Base-by-base conservation (phyloP, 2,888 invertebrate species). In the Terebella lapidaria region DNA sequence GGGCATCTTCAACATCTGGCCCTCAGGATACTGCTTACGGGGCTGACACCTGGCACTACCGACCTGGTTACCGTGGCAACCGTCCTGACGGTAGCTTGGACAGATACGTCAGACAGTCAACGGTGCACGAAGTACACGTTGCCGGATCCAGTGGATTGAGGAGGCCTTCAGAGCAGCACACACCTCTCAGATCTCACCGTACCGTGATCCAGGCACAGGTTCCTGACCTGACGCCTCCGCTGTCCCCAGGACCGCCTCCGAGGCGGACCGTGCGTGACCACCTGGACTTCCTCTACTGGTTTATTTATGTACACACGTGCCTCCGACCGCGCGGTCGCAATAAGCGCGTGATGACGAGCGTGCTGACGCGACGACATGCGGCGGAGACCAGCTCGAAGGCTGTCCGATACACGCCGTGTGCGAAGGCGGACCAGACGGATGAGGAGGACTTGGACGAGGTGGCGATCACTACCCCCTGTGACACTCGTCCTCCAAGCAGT, bases 381-480 rank as follows among this genome's bases (percentile, higher is more conserved):
- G 25, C 10, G 4, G 47, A 28, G 5, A 20, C 4, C 55, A n/a
- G n/a, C 47, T 28, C 51, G 15, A 54, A 54, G 49, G 20, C 20
- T 3, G 58, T 58, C 47, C 42, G 29, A 29, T 59, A 59, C 59
- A 56, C 59, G 26, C 59, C 55, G 3, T 59, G 59, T 25, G n/a
- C 20, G 29, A 52, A 24, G 4, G 58, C 54, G 18, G 59, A 59
- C 46, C 59, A 59, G 25, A 59, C 59, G 22, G 59, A 59, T 25
- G 59, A 59, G 28, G 59, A 58, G 49, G 58, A 58, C 30, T 28
- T 54, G 22, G 58, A 58, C 3, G 58, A 58, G 53, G 42, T 58
- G 4, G 49, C 35, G 5, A 30, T 57, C 3, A n/a, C 29, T 5
- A 51, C 15, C 3, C 5, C 53, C 26, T 4, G 20, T 24, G n/a